Evolutionary conservation across 1,140 invertebrate species (phyloP), one percentile per base, ranked within the genome.

Genomic region (Drosophila tropicalis): DNA sequence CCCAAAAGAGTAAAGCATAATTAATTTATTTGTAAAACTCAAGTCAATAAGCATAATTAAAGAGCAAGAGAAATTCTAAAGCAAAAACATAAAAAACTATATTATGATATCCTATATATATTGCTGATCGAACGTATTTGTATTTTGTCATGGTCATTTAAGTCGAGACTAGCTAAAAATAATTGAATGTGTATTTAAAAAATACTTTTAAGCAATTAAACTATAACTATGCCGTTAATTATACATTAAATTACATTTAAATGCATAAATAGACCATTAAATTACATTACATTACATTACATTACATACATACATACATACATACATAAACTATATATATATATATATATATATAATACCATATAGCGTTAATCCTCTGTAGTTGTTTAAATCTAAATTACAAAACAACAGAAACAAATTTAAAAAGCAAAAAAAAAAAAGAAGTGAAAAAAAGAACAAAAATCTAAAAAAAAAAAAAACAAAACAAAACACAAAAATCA

Each of bases 281-380:
- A 9, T n/a, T 60, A 60, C 57, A 61, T 75, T 75, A 75, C 75
- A 75, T 58, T 72, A 68, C 65, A 79, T 60, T 60, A 78, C 58
- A 79, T 4, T 4, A 25, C 22, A 25, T 22, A 60, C 47, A 66
- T 17, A 71, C 62, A 86, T 72, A 78, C 72, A 81, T 84, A 89
- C 66, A 83, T 80, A 68, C 76, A 87, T 87, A 79, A 60, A 51
- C n/a, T n/a, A n/a, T n/a, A n/a, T n/a, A n/a, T n/a, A n/a, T n/a
- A n/a, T n/a, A n/a, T n/a, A n/a, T n/a, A 76, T 76, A 69, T 15
- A 83, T 79, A 64, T 64, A 83, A 44, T 76, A 89, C 77, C 84
- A 89, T 84, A 84, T 89, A 89, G 84, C 78, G 84, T 89, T 89
- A 89, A 89, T 89, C 80, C 77, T 87, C 81, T 75, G 84, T 89